Base-by-base conservation (phyloP, 2,888 invertebrate genomes). In the Sphaerolaimus hirsutus region DNA sequence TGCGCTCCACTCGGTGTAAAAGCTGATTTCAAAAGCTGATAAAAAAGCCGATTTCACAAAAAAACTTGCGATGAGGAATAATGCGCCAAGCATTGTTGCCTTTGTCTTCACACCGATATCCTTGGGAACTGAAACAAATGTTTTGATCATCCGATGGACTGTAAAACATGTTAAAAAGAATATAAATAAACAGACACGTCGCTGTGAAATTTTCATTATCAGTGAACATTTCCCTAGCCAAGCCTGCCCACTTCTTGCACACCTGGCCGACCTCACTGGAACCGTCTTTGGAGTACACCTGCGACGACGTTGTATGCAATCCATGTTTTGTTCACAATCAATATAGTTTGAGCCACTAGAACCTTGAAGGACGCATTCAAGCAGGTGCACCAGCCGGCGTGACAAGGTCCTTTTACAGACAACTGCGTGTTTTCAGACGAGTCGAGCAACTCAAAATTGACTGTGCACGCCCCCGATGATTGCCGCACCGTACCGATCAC, bases 121-220 rank as follows among this genome's bases (percentile, higher is more conserved):
- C 38, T 41, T 38, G n/a, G 45, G 45, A 22, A 45, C 45, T 45
- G 32, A 14, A 45, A 41, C 2, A 26, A 41, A 17, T 12, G 7
- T 23, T 17, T 32, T 32, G n/a, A n/a, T n/a, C n/a, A n/a, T n/a
- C n/a, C n/a, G n/a, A n/a, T n/a, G n/a, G n/a, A n/a, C n/a, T n/a
- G n/a, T n/a, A n/a, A n/a, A n/a, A n/a, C n/a, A n/a, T n/a, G n/a
- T n/a, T n/a, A n/a, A n/a, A n/a, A n/a, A n/a, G n/a, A n/a, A n/a
- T n/a, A n/a, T n/a, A n/a, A n/a, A 32, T 12, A 12, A 32, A 41
- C 43, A 3, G 7, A 43, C 43, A 87, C n/a, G 75, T 75, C 49
- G 87, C 77, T 25, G 82, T 83, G 65, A 86, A 87, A 65, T 77
- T 76, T 64, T 86, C 83, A 0, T 81, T 72, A 66, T 82, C 81